Evolutionary conservation across 2,113 vertebrate species (phyloP).

Genomic region (Mus pahari): DNA sequence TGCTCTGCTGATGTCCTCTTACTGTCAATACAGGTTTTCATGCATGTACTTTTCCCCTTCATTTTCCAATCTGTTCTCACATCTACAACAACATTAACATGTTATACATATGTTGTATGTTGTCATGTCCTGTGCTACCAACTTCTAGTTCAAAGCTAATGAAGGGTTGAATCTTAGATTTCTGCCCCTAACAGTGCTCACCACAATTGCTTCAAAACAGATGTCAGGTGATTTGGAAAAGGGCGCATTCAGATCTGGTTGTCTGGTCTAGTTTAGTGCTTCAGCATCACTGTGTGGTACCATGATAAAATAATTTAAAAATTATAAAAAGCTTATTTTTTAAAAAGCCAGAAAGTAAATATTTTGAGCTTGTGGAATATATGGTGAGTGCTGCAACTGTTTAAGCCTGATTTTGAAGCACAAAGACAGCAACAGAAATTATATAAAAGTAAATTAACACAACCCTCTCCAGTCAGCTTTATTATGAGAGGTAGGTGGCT

Average conservation of each 20-base stretch:
- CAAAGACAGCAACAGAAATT: not conserved
- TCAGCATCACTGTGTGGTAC: not conserved
- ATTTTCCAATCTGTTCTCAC: not conserved
- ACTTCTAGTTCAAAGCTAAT: not conserved
- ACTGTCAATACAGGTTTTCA: not conserved
- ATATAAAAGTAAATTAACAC: not conserved
- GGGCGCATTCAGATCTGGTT: not conserved
- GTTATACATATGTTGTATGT: not conserved
- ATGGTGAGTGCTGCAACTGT: not conserved
- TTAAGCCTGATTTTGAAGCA: not conserved
- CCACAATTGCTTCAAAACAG: not conserved
- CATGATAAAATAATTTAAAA: not conserved
- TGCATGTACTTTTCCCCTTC: not conserved
- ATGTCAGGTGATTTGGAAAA: not conserved
- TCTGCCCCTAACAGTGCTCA: not conserved
- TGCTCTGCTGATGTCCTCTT: not conserved
- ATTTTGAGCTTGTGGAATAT: not conserved
- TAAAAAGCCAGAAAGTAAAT: not conserved
- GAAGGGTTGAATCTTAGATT: not conserved
- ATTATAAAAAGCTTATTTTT: not conserved
- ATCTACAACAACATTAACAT: not conserved
- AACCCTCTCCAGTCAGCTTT: not conserved
- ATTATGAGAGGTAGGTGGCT: not conserved
- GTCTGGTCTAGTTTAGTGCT: not conserved
- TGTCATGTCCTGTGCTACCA: not conserved